phyloP scores from a whole-genome alignment of 2,888 invertebrate genomes.

The Cremastinae sp. region DNA sequence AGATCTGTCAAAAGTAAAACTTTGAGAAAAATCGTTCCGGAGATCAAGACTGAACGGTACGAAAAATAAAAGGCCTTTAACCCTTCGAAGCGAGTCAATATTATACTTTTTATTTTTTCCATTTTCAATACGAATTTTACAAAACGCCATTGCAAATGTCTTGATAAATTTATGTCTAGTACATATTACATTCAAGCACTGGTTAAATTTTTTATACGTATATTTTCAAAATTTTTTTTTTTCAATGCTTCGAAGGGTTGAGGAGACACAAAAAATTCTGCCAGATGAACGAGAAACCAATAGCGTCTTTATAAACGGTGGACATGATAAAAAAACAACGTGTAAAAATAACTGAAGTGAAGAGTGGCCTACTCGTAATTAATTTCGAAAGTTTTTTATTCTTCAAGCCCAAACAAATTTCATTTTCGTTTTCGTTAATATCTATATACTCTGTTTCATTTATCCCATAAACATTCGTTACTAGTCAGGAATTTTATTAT shows the following conservation, averaged over 20 bases:
- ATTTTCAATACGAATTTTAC: background rate
- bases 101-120: too few species aligned
- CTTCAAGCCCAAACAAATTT: slow-evolving; percentile 8
- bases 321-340: slow-evolving; percentile 14
- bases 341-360: slow-evolving; percentile 17
- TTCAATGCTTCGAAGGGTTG: background rate
- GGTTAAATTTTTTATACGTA: too few species aligned
- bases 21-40: background rate
- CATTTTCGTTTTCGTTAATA: background rate
- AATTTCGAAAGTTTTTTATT: slow-evolving; percentile 45
- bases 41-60: slow-evolving; percentile 40
- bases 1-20: background rate
- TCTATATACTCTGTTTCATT: too few species aligned
- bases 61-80: background rate
- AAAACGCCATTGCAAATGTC: too few species aligned
- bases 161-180: too few species aligned
- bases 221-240: too few species aligned
- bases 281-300: background rate
- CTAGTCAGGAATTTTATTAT: slow-evolving; percentile 48
- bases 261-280: background rate
- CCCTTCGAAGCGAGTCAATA: slow-evolving; percentile 20
- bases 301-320: background rate
- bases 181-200: too few species aligned
- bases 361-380: slow-evolving; percentile 51
- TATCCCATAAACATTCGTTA: slow-evolving; percentile 23